These are phyloP conservation scores for Leucoraja erinaceus DNA, from an alignment of 2,113 vertebrate species.

Conservation along the genomic window DNA sequence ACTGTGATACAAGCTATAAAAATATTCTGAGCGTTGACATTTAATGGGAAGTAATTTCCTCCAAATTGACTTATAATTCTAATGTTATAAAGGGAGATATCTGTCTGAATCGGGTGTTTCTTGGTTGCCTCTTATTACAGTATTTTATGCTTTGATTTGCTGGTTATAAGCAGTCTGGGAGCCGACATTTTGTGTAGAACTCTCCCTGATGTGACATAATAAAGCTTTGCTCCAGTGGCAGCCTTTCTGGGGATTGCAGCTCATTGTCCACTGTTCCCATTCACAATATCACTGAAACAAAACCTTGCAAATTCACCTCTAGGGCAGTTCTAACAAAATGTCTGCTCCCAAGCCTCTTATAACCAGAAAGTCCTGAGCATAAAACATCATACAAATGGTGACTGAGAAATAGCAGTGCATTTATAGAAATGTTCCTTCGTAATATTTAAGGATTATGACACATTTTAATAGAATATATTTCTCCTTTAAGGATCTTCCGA, in stretches of 20 bases:
- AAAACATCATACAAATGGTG: slow-evolving; percentile 17
- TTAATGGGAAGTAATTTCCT: not conserved
- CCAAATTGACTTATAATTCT: not conserved
- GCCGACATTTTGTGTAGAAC: slow-evolving; percentile 7
- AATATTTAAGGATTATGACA: slow-evolving; percentile 31
- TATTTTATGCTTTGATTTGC: slow-evolving; percentile 8
- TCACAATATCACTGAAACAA: slow-evolving; percentile 30
- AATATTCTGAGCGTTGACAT: not conserved
- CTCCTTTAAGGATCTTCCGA: slow-evolving; percentile 27
- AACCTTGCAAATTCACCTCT: slow-evolving; percentile 26
- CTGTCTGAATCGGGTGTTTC: not conserved
- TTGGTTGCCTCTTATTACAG: not conserved
- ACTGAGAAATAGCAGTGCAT: slow-evolving; percentile 17
- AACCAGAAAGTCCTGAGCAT: slow-evolving; percentile 14
- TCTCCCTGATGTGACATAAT: slow-evolving; percentile 25
- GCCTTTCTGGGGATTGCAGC: slow-evolving; percentile 24
- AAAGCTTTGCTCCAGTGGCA: not conserved
- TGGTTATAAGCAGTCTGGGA: slow-evolving; percentile 14
- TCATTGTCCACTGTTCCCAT: slow-evolving; percentile 29
- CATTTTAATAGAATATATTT: slow-evolving; percentile 33
- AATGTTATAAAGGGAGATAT: not conserved
- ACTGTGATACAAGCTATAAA: not conserved
- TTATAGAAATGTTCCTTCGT: slow-evolving; percentile 11
- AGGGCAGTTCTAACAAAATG: slow-evolving; percentile 32
- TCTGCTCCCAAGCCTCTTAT: slow-evolving; percentile 27